phyloP scores from a whole-genome alignment of 2,888 invertebrate species.

The Dendrolimus pini region DNA sequence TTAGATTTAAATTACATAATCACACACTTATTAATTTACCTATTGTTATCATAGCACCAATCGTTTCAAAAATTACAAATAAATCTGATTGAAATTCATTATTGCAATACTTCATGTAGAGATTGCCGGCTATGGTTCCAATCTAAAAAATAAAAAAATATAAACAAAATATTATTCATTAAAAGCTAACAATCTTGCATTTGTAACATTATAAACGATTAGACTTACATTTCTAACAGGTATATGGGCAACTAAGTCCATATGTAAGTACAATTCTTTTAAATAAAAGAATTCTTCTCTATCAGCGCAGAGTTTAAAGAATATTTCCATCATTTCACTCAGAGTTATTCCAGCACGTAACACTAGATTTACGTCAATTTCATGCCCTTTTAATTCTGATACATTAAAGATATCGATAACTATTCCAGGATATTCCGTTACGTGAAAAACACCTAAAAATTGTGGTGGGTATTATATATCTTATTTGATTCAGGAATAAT shows the following conservation, averaged over 20 bases:
- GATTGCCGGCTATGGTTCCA: constrained; percentile 84
- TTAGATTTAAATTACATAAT: no score
- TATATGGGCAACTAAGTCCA: constrained; percentile 83
- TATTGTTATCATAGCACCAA: constrained; percentile 56
- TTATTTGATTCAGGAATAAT: no score
- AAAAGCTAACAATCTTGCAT: not conserved
- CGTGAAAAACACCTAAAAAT: constrained; percentile 54
- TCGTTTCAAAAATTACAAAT: constrained; percentile 79
- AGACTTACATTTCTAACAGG: constrained; percentile 83
- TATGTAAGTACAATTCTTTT: constrained; percentile 77
- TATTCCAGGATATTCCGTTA: constrained; percentile 42
- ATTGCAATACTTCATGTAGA: constrained; percentile 78
- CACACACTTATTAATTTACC: constrained; percentile 26
- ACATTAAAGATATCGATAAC: constrained; percentile 59
- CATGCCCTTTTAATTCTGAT: constrained; percentile 41
- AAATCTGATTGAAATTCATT: constrained; percentile 87
- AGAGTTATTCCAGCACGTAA: constrained; percentile 58
- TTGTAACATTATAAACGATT: not conserved
- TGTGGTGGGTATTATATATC: not conserved
- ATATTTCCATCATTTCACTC: constrained; percentile 62
- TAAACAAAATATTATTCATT: not conserved
- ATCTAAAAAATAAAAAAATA: constrained; percentile 52
- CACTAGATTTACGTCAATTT: constrained; percentile 48
- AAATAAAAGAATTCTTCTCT: constrained; percentile 78
- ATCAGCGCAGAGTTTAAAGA: constrained; percentile 42